Evolutionary conservation across 2,888 invertebrate species (phyloP), one percentile per base, ranked within the genome.

Genomic region (Lobophora halterata): DNA sequence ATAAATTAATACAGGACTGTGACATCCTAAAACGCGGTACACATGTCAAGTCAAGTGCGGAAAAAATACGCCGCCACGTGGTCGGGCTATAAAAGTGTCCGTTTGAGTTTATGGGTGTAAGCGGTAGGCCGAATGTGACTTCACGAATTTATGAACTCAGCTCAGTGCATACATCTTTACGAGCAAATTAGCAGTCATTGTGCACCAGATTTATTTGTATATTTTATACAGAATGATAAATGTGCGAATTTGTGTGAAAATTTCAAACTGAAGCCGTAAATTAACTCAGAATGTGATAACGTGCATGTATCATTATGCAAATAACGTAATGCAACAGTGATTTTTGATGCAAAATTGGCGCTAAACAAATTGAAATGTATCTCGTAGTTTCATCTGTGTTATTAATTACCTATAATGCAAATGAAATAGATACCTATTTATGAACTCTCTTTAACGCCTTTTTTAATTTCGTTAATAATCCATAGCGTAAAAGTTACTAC

Each of bases 121-220:
- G 85, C 85, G 86, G 83, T 86, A 83, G 86, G 87, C 80, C 83
- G 68, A 79, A 77, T 72, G 75, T 74, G 82, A 79, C 81, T 81
- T 67, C 65, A 53, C 38, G 74, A 79, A 87, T 86, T 87, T 85
- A 86, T 86, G 82, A 67, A 79, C 78, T 67, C 59, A 58, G 58
- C 58, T 49, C 65, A 69, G 69, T 82, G 79, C 86, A 87, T 86
- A 79, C 78, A 76, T 87, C 87, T 87, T 85, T 79, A 79, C 68
- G 76, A 79, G 81, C 83, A 85, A 87, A 87, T 87, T 86, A 86
- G 79, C 81, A 83, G 77, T 83, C 86, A 86, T 83, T 85, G 82
- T 82, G 75, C 70, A 71, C 71, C 71, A 26, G 78, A 81, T 82
- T 86, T 85, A 82, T 81, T 78, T 66, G 71, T 68, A 65, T 64